A percentile compares a stretch with the other conserved stretches of the same genome.
Evolutionary conservation across 2,113 vertebrate species (phyloP).

Genomic region (Lophius piscatorius): DNA sequence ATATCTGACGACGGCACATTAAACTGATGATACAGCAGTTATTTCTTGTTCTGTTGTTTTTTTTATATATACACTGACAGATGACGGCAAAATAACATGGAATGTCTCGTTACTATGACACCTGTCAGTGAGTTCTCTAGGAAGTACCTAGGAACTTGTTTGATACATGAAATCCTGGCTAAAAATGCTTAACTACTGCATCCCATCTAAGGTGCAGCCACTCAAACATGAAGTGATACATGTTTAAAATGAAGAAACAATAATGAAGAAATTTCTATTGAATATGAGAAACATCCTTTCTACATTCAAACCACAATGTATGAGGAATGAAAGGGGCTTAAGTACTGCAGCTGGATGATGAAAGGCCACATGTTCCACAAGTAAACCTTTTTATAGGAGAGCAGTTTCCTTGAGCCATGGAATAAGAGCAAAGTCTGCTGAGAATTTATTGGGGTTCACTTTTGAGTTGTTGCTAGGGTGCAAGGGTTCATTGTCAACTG

Average conservation of each 20-base stretch:
- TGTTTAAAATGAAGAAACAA: too few species aligned
- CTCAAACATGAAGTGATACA: slow-evolving; percentile 4
- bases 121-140: too few species aligned
- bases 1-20: too few species aligned
- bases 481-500: slow-evolving; percentile 34
- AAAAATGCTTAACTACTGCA: not conserved
- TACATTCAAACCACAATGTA: slow-evolving; percentile 44
- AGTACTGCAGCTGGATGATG: slow-evolving; percentile 35
- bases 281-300: slow-evolving; percentile 38
- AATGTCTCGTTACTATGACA: too few species aligned
- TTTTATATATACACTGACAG: too few species aligned
- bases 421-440: slow-evolving; percentile 38
- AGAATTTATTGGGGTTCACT: slow-evolving; percentile 44
- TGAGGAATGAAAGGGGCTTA: slow-evolving; percentile 37
- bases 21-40: too few species aligned
- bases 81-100: too few species aligned
- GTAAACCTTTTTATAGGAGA: slow-evolving; percentile 47
- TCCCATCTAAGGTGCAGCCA: not conserved
- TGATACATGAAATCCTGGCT: not conserved
- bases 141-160: too few species aligned
- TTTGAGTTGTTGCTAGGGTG: slow-evolving; percentile 34
- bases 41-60: too few species aligned
- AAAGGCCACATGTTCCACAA: slow-evolving; percentile 50
- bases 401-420: slow-evolving; percentile 42
- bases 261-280: slow-evolving; percentile 26